Evolutionary conservation across 2,113 vertebrate species (phyloP).

Genomic region (Progne subis): DNA sequence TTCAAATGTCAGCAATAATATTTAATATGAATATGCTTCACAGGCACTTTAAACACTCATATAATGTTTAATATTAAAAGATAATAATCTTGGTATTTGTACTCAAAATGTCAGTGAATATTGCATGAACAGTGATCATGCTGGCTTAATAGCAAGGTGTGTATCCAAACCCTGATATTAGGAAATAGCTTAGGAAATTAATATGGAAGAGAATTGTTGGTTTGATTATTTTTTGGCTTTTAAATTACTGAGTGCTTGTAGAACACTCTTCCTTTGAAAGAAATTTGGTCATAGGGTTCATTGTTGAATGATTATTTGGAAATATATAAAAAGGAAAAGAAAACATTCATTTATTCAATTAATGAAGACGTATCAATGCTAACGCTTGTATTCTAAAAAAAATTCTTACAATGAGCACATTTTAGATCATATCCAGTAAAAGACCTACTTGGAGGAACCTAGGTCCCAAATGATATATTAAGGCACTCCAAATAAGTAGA

Average conservation of each 20-base stretch:
- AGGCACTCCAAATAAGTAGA: neutral
- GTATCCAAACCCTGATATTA: slow-evolving; percentile 46
- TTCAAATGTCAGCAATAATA: slow-evolving; percentile 81
- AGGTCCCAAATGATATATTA: neutral
- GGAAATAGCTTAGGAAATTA: slow-evolving; percentile 38
- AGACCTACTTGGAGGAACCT: neutral
- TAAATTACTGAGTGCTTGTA: neutral
- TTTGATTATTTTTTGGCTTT: neutral
- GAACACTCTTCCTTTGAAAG: neutral
- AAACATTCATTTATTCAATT: neutral
- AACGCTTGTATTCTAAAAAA: neutral
- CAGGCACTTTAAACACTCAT: slow-evolving; percentile 79
- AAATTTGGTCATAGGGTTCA: neutral
- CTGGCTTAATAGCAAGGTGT: slow-evolving; percentile 69
- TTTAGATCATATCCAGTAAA: neutral
- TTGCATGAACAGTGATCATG: slow-evolving; percentile 65
- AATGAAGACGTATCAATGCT: neutral
- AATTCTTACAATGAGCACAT: neutral
- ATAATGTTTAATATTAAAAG: slow-evolving; percentile 80
- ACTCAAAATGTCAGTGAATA: slow-evolving; percentile 80
- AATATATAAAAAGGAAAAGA: neutral
- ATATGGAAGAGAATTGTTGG: neutral
- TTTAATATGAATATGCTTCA: slow-evolving; percentile 81
- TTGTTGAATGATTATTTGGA: neutral
- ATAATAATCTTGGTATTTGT: slow-evolving; percentile 83